These are phyloP conservation scores for Sebastes cheni DNA, from an alignment of 2,797 vertebrate genomes.

Conservation along the genomic window DNA sequence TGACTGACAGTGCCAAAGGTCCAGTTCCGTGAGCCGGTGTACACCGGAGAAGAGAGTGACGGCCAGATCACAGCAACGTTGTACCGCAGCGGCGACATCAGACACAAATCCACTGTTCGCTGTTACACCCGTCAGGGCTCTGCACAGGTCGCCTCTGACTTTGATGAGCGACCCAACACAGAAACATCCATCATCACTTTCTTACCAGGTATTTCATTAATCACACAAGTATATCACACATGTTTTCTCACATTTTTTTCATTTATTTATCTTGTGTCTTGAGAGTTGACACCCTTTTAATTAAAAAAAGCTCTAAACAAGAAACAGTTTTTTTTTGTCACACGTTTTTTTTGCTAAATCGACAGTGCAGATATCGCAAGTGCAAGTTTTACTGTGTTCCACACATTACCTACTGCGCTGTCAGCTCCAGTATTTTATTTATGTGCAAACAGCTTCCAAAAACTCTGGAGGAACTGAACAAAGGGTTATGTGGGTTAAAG, in stretches of 20 bases:
- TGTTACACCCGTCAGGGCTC: conserved; percentile 94
- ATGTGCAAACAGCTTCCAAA: conserved; percentile 8
- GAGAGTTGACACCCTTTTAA: conserved; percentile 27
- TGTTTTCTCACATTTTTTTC: neutral
- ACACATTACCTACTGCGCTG: conserved; percentile 13
- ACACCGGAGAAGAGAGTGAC: conserved; percentile 86
- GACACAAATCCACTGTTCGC: conserved; percentile 86
- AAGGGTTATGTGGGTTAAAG: neutral
- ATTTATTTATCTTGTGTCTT: neutral
- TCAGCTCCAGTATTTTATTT: neutral
- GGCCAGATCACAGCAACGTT: conserved; percentile 82
- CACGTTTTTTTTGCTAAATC: neutral
- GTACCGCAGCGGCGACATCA: conserved; percentile 88
- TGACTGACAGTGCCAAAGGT: conserved; percentile 88
- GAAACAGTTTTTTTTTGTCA: neutral
- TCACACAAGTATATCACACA: neutral
- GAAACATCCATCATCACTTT: conserved; percentile 89
- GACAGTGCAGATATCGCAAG: conserved; percentile 7
- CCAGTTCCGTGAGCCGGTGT: conserved; percentile 88
- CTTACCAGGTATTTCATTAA: conserved; percentile 85
- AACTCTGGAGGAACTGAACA: neutral
- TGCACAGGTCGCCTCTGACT: conserved; percentile 92
- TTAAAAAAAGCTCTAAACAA: conserved; percentile 14
- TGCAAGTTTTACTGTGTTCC: neutral
- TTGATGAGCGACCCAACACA: conserved; percentile 93